Percentiles rank a stretch among this genome's conserved stretches.
These are phyloP conservation scores for Trimorus sp. DNA, from an alignment of 2,888 invertebrate genomes.

Conservation along the genomic window DNA sequence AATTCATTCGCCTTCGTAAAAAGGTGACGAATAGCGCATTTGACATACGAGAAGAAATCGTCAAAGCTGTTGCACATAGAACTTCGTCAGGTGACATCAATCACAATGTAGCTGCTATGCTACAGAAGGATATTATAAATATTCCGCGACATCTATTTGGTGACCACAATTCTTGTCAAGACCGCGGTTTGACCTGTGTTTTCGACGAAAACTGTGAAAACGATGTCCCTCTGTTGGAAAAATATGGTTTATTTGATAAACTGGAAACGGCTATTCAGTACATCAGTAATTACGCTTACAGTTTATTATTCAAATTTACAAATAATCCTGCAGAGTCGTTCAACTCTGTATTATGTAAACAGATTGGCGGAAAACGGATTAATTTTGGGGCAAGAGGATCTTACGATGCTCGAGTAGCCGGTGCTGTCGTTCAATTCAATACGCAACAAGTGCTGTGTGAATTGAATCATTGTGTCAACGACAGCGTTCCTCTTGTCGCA, in stretches of 20 bases:
- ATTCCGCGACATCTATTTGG: conserved; percentile 29
- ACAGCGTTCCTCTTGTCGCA: too few species aligned
- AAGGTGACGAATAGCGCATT: too few species aligned
- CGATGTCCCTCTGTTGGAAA: conserved; percentile 8
- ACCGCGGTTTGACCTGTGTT: conserved; percentile 14
- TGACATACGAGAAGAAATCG: too few species aligned
- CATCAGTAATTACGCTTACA: conserved; percentile 21
- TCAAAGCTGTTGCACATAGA: conserved; percentile 13
- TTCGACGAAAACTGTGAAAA: neutral
- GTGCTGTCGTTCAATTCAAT: too few species aligned
- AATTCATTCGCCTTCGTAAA: conserved; percentile 15
- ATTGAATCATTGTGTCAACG: conserved; percentile 20
- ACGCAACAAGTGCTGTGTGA: conserved; percentile 30
- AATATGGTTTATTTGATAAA: conserved; percentile 16
- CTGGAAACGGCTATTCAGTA: conserved; percentile 6
- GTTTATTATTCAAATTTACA: too few species aligned
- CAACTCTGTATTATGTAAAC: conserved; percentile 44
- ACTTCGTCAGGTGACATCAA: conserved; percentile 1
- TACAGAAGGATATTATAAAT: conserved; percentile 33
- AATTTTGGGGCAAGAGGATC: too few species aligned
- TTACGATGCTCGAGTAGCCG: too few species aligned
- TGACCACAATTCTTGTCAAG: conserved; percentile 24
- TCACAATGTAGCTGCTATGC: conserved; percentile 1
- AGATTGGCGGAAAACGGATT: conserved; percentile 46
- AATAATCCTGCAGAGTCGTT: too few species aligned